Conservation (phyloP, 2,113 vertebrate genomes). For the Rhineura floridana region DNA sequence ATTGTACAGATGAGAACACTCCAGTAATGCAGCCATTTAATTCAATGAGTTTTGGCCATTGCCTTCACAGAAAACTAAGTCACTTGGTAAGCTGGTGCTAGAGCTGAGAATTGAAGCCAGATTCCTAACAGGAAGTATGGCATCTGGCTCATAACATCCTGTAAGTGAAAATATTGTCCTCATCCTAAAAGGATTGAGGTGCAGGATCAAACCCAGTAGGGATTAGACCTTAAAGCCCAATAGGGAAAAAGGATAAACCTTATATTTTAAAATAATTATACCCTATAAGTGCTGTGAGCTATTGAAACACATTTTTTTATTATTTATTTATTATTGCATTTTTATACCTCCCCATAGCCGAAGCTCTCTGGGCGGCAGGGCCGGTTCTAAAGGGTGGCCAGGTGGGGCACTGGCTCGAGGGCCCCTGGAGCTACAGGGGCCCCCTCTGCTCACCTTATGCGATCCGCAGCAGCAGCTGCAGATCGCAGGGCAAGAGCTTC, state of each 20-base stretch:
- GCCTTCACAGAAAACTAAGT: background rate
- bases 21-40: slow-evolving; percentile 7
- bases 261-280: background rate
- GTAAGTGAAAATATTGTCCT: background rate
- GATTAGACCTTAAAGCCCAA: slow-evolving; percentile 31
- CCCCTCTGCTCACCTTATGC: too few relatives aligned
- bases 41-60: background rate
- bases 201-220: background rate
- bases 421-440: too few relatives aligned
- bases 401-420: too few relatives aligned
- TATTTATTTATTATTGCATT: too few relatives aligned
- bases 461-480: too few relatives aligned
- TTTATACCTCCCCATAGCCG: too few relatives aligned
- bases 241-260: slow-evolving; percentile 35
- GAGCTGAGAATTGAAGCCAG: background rate
- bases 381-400: too few relatives aligned
- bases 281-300: slow-evolving; percentile 27
- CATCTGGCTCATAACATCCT: background rate
- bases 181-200: background rate
- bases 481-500: too few relatives aligned
- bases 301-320: slow-evolving; percentile 7
- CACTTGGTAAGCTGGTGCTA: slow-evolving; percentile 2
- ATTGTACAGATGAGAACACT: background rate
- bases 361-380: too few relatives aligned
- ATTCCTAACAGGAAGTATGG: background rate